Evolutionary conservation across 2,888 invertebrate genomes (phyloP), one percentile per base, ranked within the genome.

Genomic region (Dinocampus coccinellae): DNA sequence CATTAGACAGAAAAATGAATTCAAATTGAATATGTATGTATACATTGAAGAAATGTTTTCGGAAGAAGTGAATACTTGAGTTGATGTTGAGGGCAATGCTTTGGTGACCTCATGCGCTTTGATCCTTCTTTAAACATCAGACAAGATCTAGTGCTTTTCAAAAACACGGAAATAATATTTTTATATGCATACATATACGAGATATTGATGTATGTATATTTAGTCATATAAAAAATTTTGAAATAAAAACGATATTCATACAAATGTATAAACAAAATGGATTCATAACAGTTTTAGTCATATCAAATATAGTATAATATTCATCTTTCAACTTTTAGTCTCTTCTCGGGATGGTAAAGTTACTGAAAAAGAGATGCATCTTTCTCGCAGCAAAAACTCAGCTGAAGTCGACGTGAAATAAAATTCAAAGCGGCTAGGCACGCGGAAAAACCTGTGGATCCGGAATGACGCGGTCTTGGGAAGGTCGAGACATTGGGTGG

Each of bases 391-490:
- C 34, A 60, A 55, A 66, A 61, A 55, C 66, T 53, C 66, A 67
- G 66, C 55, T 70, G 64, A 75, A 74, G 68, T 70, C 53, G 64
- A 73, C 74, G 72, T 39, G 29, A 60, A 53, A 70, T 53, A 65
- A 73, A 76, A 65, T 70, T 65, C 52, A 70, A 65, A 33, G 68
- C 29, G 69, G 36, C 53, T 58, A 42, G 61, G 68, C 72, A 72
- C 69, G 58, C 60, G 62, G 73, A 69, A 62, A 74, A 78, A 76
- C 73, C 76, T 74, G 76, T 75, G 75, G 78, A 76, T 78, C 73
- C 72, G 64, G 68, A 74, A 73, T 73, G 75, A 77, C 72, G 74
- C 73, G 53, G 66, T 61, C 70, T 67, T 69, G 24, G 64, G 68
- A 69, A 76, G 63, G 61, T 47, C 55, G 75, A 67, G 68, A 70